Evolutionary conservation across 2,797 vertebrate genomes (phyloP).

Genomic region (Danio albolineatus): DNA sequence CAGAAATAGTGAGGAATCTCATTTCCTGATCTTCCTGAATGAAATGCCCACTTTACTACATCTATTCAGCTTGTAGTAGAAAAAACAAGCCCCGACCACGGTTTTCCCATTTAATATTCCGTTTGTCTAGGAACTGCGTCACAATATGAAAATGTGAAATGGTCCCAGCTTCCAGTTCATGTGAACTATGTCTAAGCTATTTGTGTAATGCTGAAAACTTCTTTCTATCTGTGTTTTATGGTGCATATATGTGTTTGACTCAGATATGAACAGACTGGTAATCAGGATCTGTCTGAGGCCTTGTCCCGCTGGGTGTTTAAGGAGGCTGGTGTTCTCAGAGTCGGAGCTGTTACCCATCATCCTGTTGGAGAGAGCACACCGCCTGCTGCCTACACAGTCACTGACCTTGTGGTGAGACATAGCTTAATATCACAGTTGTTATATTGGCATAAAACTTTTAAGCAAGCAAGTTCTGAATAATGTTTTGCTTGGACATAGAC

Average conservation of each 20-base stretch:
- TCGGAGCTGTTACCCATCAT: conserved; percentile 93
- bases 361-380: conserved; percentile 88
- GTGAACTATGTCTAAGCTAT: neutral
- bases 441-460: neutral
- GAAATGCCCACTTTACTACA: no score
- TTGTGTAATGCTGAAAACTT: neutral
- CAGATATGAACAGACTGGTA: conserved; percentile 90
- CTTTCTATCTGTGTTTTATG: neutral
- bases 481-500: neutral
- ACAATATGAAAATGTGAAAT: no score
- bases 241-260: neutral
- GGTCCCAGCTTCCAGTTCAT: neutral
- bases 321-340: conserved; percentile 94
- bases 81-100: no score
- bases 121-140: no score
- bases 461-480: neutral
- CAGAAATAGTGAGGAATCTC: no score
- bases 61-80: no score
- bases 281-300: conserved; percentile 90
- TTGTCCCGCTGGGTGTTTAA: conserved; percentile 98
- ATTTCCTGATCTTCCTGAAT: no score
- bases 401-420: conserved; percentile 92
- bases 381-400: conserved; percentile 94
- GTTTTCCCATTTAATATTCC: no score
- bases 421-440: neutral